Conservation (phyloP, 1,140 invertebrate species). For the Pachypsylla venusta region DNA sequence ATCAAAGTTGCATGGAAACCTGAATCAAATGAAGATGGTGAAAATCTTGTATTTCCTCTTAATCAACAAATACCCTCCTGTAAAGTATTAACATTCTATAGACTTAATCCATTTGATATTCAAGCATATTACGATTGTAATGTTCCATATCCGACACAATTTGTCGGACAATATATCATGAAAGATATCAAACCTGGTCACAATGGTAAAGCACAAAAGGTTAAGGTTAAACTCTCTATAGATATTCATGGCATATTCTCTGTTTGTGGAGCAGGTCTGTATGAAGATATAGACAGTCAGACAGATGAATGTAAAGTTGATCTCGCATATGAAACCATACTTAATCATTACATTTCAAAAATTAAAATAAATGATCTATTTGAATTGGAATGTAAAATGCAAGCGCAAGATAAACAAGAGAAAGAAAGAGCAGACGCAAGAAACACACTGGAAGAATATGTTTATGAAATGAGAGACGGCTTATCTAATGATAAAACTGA, state of each 20-base stretch:
- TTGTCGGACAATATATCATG: constrained; percentile 66
- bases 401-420: constrained; percentile 74
- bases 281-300: constrained; percentile 50
- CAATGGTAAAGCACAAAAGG: constrained; percentile 80
- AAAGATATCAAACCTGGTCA: constrained; percentile 67
- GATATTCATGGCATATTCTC: constrained; percentile 86
- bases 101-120: constrained; percentile 70
- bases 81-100: constrained; percentile 85
- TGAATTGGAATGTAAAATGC: constrained; percentile 81
- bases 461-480: constrained; percentile 87
- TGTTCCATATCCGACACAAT: constrained; percentile 50
- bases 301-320: neutral
- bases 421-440: constrained; percentile 88
- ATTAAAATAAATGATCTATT: constrained; percentile 49
- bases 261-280: constrained; percentile 65
- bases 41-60: constrained; percentile 56
- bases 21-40: constrained; percentile 36
- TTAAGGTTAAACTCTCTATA: constrained; percentile 88
- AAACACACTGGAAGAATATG: constrained; percentile 95
- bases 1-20: constrained; percentile 76
- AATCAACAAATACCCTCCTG: constrained; percentile 85
- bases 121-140: constrained; percentile 62
- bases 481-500: constrained; percentile 54
- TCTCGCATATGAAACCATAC: neutral
- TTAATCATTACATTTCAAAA: neutral